Evolutionary conservation across 1,140 invertebrate species (phyloP).

Genomic region (Pseudomyrmex concolor): DNA sequence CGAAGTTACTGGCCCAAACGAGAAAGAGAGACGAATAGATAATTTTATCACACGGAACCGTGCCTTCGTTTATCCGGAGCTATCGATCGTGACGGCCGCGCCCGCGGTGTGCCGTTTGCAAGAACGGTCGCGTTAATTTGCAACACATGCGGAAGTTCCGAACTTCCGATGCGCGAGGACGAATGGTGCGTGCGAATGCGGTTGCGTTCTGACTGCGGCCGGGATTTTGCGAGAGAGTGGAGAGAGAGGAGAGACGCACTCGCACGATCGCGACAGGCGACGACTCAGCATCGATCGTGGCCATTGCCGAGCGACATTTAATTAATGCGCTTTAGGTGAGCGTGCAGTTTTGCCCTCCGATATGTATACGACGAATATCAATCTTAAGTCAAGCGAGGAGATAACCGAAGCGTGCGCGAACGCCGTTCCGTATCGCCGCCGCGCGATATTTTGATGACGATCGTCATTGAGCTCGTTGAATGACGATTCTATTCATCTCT

Average conservation of each 20-base stretch:
- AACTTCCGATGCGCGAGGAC: constrained; percentile 65
- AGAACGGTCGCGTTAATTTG: constrained; percentile 68
- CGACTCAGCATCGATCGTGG: constrained; percentile 62
- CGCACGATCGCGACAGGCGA: constrained; percentile 56
- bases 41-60: constrained; percentile 44
- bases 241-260: constrained; percentile 24
- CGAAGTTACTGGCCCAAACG: neutral
- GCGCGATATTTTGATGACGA: constrained; percentile 10
- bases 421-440: neutral
- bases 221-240: constrained; percentile 55
- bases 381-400: constrained; percentile 71
- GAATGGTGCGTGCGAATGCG: constrained; percentile 65
- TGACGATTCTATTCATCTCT: constrained; percentile 2
- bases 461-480: constrained; percentile 22
- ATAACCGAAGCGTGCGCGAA: constrained; percentile 55
- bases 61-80: constrained; percentile 54
- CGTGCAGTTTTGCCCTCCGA: constrained; percentile 61
- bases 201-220: constrained; percentile 45
- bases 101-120: constrained; percentile 52
- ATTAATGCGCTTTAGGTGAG: constrained; percentile 68
- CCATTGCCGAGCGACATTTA: constrained; percentile 57
- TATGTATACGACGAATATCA: constrained; percentile 55
- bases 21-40: neutral
- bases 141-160: constrained; percentile 71
- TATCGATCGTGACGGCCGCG: constrained; percentile 64